Percentiles rank a stretch among this genome's conserved stretches.
Conservation (phyloP, 2,888 invertebrate species). For the Eupeodes luniger region DNA sequence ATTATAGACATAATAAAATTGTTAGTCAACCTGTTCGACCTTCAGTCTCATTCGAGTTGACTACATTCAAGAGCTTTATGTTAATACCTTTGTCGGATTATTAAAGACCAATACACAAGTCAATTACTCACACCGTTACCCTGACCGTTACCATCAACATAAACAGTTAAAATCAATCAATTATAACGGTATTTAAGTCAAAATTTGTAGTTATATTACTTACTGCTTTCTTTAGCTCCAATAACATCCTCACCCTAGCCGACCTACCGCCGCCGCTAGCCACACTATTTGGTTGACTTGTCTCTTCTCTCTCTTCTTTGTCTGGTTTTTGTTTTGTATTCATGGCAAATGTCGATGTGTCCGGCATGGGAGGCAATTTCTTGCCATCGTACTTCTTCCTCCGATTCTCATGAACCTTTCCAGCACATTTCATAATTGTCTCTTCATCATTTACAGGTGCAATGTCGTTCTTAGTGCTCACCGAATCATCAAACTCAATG, state of each 20-base stretch:
- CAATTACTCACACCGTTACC: too few species aligned
- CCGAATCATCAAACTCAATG: conserved; percentile 78
- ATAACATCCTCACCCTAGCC: conserved; percentile 42
- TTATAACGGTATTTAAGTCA: not conserved
- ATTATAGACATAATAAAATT: too few species aligned
- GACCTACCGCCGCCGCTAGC: conserved; percentile 18
- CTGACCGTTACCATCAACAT: too few species aligned
- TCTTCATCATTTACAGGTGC: conserved; percentile 17
- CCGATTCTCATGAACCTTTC: conserved; percentile 71
- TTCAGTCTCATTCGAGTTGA: too few species aligned
- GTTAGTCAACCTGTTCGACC: too few species aligned
- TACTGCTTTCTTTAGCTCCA: conserved; percentile 77
- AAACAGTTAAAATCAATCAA: too few species aligned
- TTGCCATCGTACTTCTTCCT: conserved; percentile 68
- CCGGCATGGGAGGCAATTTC: conserved; percentile 70
- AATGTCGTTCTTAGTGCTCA: conserved; percentile 46
- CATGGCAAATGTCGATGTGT: conserved; percentile 69
- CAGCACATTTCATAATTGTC: conserved; percentile 76
- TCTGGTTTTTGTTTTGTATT: conserved; percentile 16
- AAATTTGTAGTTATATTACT: not conserved
- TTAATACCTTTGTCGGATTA: too few species aligned
- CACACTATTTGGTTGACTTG: conserved; percentile 9
- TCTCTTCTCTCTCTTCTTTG: conserved; percentile 15
- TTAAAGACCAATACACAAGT: too few species aligned
- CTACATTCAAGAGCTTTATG: too few species aligned